These are phyloP conservation scores for Diplodus puntazzo DNA, from an alignment of 2,797 vertebrate genomes.

Conservation along the genomic window DNA sequence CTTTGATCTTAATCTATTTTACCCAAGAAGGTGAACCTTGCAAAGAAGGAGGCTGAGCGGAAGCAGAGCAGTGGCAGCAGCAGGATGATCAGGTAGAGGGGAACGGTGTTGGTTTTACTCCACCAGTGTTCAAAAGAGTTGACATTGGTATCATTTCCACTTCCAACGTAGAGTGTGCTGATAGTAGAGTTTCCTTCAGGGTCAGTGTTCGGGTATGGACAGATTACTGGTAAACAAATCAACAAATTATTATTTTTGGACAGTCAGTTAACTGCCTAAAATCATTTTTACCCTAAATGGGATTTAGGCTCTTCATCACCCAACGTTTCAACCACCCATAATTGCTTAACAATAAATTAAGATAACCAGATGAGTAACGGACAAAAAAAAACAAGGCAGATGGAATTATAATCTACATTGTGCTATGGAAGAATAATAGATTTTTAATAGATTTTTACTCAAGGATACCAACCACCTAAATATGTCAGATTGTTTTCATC, in stretches of 20 bases:
- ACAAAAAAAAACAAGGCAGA: too few species aligned
- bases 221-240: constrained; percentile 88
- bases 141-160: constrained; percentile 62
- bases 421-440: too few species aligned
- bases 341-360: too few species aligned
- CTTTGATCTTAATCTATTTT: constrained; percentile 33
- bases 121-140: constrained; percentile 86
- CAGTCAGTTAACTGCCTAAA: not conserved
- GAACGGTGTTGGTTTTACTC: constrained; percentile 93
- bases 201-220: constrained; percentile 82
- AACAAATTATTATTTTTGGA: not conserved
- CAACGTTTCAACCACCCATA: too few species aligned
- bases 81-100: constrained; percentile 91
- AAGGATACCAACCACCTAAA: too few species aligned
- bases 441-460: too few species aligned
- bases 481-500: too few species aligned
- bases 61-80: constrained; percentile 95
- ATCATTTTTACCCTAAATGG: not conserved
- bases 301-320: not conserved
- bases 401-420: too few species aligned
- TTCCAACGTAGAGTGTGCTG: constrained; percentile 16
- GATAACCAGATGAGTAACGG: not conserved
- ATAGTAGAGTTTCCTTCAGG: constrained; percentile 54
- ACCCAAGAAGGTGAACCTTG: constrained; percentile 97
- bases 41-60: constrained; percentile 97